Percentiles rank a stretch among this genome's conserved stretches.
Evolutionary conservation across 1,140 invertebrate genomes (phyloP).

Genomic region (Lycorma delicatula): DNA sequence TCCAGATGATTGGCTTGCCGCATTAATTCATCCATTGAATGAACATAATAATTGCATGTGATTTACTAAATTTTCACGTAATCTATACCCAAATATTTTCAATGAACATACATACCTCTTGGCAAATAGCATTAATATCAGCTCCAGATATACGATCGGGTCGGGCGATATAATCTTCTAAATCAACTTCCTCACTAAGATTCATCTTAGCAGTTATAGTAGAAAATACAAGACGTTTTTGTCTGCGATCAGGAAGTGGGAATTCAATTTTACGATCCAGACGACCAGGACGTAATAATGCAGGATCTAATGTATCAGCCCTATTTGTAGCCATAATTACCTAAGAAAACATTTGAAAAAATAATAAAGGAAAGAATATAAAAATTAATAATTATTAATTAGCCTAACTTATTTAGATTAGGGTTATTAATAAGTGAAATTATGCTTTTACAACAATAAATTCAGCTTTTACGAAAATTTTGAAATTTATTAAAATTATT

Average conservation of each 20-base stretch:
- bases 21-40: too few relatives aligned
- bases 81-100: too few relatives aligned
- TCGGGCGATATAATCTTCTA: slow-evolving; percentile 97
- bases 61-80: too few relatives aligned
- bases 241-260: slow-evolving; percentile 91
- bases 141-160: slow-evolving; percentile 98
- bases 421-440: too few relatives aligned
- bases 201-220: slow-evolving; percentile 99
- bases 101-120: slow-evolving; percentile 88
- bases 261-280: slow-evolving; percentile 99
- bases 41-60: too few relatives aligned
- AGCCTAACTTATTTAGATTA: not conserved
- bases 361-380: slow-evolving; percentile 1
- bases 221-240: slow-evolving; percentile 96
- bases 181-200: slow-evolving; percentile 97
- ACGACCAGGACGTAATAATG: slow-evolving; percentile 90
- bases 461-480: too few relatives aligned
- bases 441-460: too few relatives aligned
- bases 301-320: slow-evolving; percentile 97
- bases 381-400: not conserved
- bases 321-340: slow-evolving; percentile 99
- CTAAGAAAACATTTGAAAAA: slow-evolving; percentile 44
- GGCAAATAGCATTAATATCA: slow-evolving; percentile 99
- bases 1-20: too few relatives aligned
- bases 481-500: too few relatives aligned